Conservation (phyloP, 2,113 vertebrate species). For the Mirza zaza region DNA sequence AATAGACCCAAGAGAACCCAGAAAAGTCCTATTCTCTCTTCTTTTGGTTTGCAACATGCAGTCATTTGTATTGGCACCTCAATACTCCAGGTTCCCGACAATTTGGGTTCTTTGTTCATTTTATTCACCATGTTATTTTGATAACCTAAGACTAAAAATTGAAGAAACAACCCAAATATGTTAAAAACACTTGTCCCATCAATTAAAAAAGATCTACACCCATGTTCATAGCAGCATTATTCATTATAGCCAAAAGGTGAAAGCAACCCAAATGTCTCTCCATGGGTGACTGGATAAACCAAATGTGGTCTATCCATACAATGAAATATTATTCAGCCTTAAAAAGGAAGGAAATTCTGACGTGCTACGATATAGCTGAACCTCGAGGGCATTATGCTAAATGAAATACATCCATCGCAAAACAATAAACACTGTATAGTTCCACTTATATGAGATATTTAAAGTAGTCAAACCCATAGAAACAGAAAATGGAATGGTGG, state of each 20-base stretch:
- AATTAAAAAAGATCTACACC: not conserved
- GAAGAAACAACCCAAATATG: not conserved
- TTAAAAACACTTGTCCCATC: not conserved
- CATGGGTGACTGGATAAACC: not conserved
- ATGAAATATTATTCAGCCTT: not conserved
- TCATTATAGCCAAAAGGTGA: not conserved
- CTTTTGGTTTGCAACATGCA: not conserved
- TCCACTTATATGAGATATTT: not conserved
- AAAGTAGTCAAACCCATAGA: not conserved
- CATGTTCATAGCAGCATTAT: not conserved
- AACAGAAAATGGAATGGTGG: not conserved
- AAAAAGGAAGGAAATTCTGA: not conserved
- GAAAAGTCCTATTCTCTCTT: not conserved
- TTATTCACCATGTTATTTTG: not conserved
- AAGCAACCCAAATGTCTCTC: not conserved
- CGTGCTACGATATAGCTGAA: not conserved
- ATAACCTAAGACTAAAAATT: not conserved
- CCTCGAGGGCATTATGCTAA: not conserved
- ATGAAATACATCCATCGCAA: not conserved
- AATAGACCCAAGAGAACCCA: not conserved
- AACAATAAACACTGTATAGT: not conserved
- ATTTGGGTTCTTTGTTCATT: not conserved
- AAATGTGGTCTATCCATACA: not conserved
- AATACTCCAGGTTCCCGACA: not conserved
- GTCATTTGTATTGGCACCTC: not conserved